phyloP scores from a whole-genome alignment of 2,888 invertebrate species.

The Belgica antarctica region DNA sequence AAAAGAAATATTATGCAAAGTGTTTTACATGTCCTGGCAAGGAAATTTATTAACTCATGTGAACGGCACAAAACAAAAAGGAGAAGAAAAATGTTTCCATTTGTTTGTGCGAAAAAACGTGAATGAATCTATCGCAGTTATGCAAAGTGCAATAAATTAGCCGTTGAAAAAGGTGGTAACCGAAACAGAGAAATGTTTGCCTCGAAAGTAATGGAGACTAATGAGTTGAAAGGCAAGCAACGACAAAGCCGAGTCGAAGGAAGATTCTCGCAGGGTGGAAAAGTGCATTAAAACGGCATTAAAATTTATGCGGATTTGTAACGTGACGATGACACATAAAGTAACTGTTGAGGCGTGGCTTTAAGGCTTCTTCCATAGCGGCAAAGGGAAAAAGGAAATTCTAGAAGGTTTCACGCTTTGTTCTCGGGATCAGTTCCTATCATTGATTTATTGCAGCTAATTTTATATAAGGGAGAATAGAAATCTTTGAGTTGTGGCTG shows the following conservation, averaged over 20 bases:
- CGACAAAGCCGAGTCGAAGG: neutral
- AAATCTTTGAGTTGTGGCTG: too few relatives aligned
- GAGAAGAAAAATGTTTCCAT: too few relatives aligned
- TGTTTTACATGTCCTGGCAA: conserved; percentile 34
- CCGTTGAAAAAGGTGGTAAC: conserved; percentile 14
- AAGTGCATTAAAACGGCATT: conserved; percentile 20
- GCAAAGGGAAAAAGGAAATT: neutral
- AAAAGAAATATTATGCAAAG: conserved; percentile 32
- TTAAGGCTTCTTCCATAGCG: neutral
- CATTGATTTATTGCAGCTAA: conserved; percentile 27
- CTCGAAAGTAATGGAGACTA: conserved; percentile 41
- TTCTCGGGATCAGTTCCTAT: conserved; percentile 1
- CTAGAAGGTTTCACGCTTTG: neutral
- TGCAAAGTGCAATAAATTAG: conserved; percentile 32
- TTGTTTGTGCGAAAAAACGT: neutral
- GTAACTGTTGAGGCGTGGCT: conserved; percentile 35
- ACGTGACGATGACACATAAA: conserved; percentile 44
- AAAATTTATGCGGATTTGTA: conserved; percentile 32
- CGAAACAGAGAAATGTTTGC: too few relatives aligned
- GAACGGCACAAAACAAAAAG: neutral
- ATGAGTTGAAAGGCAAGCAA: conserved; percentile 27
- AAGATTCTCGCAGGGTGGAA: neutral
- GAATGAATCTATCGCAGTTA: conserved; percentile 32
- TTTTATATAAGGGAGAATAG: too few relatives aligned
- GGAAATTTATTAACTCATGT: conserved; percentile 18